Base-by-base conservation (phyloP, 1,140 invertebrate species). In the Charaxes varanes region DNA sequence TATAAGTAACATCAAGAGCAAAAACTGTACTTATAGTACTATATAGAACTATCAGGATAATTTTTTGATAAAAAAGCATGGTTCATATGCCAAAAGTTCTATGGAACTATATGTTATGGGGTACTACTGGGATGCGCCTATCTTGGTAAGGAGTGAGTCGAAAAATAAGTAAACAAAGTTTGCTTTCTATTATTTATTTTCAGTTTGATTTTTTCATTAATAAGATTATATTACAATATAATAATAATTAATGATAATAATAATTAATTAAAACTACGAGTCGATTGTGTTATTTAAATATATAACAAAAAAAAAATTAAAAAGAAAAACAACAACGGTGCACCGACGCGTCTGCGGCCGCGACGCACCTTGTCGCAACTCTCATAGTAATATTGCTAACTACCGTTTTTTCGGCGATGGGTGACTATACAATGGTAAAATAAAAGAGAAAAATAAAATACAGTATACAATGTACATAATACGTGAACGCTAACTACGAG, bases 151-250 rank as follows among this genome's bases (percentile, higher is more conserved):
- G n/a, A n/a, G n/a, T n/a, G n/a, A n/a, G n/a, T n/a, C n/a, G n/a
- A n/a, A n/a, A n/a, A n/a, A n/a, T n/a, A n/a, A n/a, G n/a, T n/a
- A n/a, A n/a, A n/a, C n/a, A n/a, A n/a, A n/a, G n/a, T 63, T 72
- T 78, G 53, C 51, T 74, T 74, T 77, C 71, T 76, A 78, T 78
- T 72, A 72, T 79, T 80, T 77, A 80, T 78, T 80, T 78, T 67
- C 73, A 68, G 69, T 82, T 82, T 80, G 69, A 79, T 80, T 82
- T 73, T 79, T 78, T 79, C 67, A 79, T 82, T 79, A 80, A 78
- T 78, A 79, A 80, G 78, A 80, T 79, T 80, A 82, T 82, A 80
- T 80, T 82, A 82, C 78, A 80, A 79, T 82, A 82, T 81, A 79
- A 74, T 81, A 79, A 74, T 78, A 74, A 78, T 81, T 82, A 81